Conservation (phyloP, 2,113 vertebrate species). For the Loxodonta africana region DNA sequence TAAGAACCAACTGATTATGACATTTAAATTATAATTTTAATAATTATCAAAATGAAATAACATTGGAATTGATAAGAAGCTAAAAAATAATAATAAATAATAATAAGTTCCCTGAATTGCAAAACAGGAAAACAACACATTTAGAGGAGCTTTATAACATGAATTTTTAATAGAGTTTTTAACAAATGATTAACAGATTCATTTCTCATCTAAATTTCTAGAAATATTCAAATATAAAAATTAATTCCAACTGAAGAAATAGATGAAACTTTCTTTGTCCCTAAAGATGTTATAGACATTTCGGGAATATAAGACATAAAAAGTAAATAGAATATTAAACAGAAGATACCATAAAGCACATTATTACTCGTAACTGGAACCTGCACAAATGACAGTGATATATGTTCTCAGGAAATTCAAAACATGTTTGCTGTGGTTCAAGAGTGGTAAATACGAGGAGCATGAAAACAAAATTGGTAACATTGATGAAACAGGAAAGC, state of each 20-base stretch:
- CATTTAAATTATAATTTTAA: slow-evolving; percentile 48
- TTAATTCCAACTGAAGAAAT: slow-evolving; percentile 21
- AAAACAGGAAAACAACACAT: slow-evolving; percentile 14
- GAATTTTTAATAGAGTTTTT: not conserved
- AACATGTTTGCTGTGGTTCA: not conserved
- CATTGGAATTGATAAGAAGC: not conserved
- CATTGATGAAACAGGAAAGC: not conserved
- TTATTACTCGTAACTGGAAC: not conserved
- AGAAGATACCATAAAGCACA: not conserved
- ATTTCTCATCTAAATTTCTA: slow-evolving; percentile 41
- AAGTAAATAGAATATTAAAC: not conserved
- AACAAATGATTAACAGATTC: not conserved
- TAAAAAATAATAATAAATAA: slow-evolving; percentile 45
- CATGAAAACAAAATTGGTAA: not conserved
- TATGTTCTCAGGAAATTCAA: slow-evolving; percentile 8
- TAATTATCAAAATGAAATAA: slow-evolving; percentile 64
- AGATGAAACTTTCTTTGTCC: not conserved
- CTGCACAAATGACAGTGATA: not conserved
- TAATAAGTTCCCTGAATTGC: not conserved
- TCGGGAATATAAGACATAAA: not conserved
- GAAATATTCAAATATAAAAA: slow-evolving; percentile 19
- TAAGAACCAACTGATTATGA: not conserved
- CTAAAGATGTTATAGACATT: slow-evolving; percentile 14
- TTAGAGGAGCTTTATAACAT: not conserved
- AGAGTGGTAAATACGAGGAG: not conserved